Evolutionary conservation across 1,140 invertebrate genomes (phyloP).

Genomic region (Lineus longissimus): DNA sequence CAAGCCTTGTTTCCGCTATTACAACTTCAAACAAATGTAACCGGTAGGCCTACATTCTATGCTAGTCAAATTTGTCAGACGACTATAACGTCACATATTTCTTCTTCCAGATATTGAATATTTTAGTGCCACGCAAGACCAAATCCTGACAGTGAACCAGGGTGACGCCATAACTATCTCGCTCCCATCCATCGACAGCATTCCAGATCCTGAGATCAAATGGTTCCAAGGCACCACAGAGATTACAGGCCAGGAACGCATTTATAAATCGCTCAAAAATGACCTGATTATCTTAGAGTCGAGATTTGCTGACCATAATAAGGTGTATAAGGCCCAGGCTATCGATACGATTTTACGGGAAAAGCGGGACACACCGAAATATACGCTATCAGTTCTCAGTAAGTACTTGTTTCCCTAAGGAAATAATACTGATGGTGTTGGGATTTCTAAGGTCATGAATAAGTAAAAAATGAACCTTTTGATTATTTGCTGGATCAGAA

Average conservation of each 20-base stretch:
- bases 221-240: constrained; percentile 65
- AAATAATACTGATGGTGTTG: no score
- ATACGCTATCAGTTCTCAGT: background rate
- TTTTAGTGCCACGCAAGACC: constrained; percentile 68
- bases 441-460: no score
- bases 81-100: background rate
- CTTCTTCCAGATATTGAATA: constrained; percentile 71
- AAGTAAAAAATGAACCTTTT: no score
- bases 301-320: constrained; percentile 66
- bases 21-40: no score
- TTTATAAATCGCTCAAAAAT: constrained; percentile 61
- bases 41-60: no score
- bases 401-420: background rate
- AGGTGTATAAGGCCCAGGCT: constrained; percentile 65
- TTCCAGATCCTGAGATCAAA: constrained; percentile 74
- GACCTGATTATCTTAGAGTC: constrained; percentile 77
- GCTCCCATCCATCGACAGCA: constrained; percentile 75
- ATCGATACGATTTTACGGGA: constrained; percentile 74
- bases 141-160: constrained; percentile 65
- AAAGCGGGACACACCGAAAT: constrained; percentile 81
- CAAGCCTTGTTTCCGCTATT: no score
- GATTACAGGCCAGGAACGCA: background rate
- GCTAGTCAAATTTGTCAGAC: no score
- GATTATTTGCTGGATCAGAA: no score
- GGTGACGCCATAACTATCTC: constrained; percentile 78